phyloP scores from a whole-genome alignment of 1,140 invertebrate species.

The Harlomillsia oculata region DNA sequence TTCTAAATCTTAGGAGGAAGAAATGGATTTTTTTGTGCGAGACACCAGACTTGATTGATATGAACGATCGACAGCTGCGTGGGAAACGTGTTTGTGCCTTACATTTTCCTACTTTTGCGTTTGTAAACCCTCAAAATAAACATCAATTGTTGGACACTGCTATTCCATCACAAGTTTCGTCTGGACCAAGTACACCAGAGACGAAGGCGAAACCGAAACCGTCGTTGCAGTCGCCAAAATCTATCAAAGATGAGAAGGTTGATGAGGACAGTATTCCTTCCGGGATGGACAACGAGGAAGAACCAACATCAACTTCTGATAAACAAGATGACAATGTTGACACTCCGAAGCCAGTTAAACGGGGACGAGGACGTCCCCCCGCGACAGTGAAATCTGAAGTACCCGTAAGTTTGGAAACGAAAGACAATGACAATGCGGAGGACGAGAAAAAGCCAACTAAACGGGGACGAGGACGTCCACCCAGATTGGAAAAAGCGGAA shows the following conservation, averaged over 20 bases:
- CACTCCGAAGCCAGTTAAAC: not conserved
- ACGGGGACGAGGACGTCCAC: not conserved
- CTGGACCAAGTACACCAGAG: no score
- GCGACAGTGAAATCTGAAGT: not conserved
- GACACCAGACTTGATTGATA: not conserved
- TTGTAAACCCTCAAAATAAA: not conserved
- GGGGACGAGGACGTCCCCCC: not conserved
- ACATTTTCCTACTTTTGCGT: slow-evolving; percentile 6
- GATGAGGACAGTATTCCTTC: not conserved
- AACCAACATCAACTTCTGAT: not conserved
- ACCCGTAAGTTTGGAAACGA: no score
- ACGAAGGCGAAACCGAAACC: not conserved
- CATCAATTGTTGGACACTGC: slow-evolving; percentile 4
- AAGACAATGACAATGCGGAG: no score
- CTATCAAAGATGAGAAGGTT: not conserved
- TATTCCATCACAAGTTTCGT: no score
- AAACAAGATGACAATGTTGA: no score
- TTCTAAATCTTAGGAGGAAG: slow-evolving; percentile 8
- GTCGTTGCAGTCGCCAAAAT: not conserved
- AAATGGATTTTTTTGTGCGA: slow-evolving; percentile 18
- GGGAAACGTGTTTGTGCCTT: slow-evolving; percentile 15
- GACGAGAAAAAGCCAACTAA: not conserved
- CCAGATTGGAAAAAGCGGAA: not conserved
- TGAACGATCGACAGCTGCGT: slow-evolving; percentile 14
- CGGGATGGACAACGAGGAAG: not conserved